phyloP scores from a whole-genome alignment of 2,113 vertebrate genomes.

The Garra rufa region DNA sequence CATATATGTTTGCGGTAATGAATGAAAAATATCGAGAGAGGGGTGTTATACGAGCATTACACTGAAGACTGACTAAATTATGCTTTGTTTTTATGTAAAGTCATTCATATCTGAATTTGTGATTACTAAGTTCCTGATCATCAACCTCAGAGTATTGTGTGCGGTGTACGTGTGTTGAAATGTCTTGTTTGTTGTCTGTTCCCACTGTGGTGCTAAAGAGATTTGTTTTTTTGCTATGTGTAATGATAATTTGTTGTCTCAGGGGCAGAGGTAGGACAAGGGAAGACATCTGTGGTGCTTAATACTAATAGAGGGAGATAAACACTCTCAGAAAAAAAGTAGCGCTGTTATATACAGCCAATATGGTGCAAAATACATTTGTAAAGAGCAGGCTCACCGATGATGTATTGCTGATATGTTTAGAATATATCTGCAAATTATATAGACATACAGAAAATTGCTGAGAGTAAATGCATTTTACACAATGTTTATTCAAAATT shows the following conservation, averaged over 20 bases:
- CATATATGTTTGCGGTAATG: slow-evolving; percentile 11
- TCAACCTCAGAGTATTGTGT: slow-evolving; percentile 37
- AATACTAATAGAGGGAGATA: background rate
- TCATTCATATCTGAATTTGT: background rate
- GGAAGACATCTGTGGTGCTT: slow-evolving; percentile 38
- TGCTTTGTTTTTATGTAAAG: background rate
- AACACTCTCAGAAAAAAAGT: background rate
- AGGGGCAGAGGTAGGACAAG: slow-evolving; percentile 21
- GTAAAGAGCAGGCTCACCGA: background rate
- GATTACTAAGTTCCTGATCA: background rate
- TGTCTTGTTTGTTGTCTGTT: slow-evolving; percentile 46
- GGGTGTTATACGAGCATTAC: background rate
- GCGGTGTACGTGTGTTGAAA: slow-evolving; percentile 29
- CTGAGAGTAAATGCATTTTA: background rate
- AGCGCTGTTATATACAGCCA: background rate
- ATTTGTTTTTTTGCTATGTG: slow-evolving; percentile 25
- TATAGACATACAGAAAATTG: background rate
- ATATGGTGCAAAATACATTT: background rate
- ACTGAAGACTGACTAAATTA: background rate
- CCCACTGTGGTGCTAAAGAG: slow-evolving; percentile 61
- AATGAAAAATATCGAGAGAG: slow-evolving; percentile 9
- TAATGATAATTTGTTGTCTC: slow-evolving; percentile 41
- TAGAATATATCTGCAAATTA: background rate
- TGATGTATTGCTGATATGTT: background rate
- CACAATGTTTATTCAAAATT: background rate